A percentile compares a stretch with the other conserved stretches of the same genome.
These are phyloP conservation scores for Maccullochella peelii DNA, from an alignment of 2,113 vertebrate genomes.

Conservation along the genomic window DNA sequence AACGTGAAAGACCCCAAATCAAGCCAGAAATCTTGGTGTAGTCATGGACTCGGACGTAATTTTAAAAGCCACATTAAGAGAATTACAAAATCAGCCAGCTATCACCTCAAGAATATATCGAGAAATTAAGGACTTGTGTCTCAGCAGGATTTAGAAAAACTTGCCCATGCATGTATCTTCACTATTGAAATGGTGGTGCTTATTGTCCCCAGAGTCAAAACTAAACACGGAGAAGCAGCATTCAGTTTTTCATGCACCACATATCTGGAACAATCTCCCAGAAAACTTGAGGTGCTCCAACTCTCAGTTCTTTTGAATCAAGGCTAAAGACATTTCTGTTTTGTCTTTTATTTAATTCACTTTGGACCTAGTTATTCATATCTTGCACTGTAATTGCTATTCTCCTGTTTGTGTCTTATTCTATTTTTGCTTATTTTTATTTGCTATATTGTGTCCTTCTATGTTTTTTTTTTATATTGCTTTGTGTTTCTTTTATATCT, in stretches of 20 bases:
- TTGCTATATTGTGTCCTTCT: background rate
- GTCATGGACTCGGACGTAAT: background rate
- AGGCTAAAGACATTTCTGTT: background rate
- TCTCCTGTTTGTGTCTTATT: background rate
- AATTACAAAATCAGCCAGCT: background rate
- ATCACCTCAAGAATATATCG: background rate
- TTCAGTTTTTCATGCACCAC: background rate
- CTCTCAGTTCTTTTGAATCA: background rate
- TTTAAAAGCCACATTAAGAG: background rate
- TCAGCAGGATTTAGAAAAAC: background rate
- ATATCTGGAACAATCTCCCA: background rate
- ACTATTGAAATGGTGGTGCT: background rate
- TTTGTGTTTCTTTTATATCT: background rate
- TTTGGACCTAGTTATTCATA: background rate
- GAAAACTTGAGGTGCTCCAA: background rate
- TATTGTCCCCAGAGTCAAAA: too few species aligned
- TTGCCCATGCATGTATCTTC: background rate
- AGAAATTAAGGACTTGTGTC: background rate
- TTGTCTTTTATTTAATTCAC: background rate
- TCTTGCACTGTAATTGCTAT: background rate
- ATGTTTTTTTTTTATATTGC: conserved; percentile 10
- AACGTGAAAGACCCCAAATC: background rate
- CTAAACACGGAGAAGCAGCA: too few species aligned
- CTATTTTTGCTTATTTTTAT: background rate
- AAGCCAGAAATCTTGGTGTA: background rate